Base-by-base conservation (phyloP, 2,797 vertebrate genomes). In the Eremophila alpestris region DNA sequence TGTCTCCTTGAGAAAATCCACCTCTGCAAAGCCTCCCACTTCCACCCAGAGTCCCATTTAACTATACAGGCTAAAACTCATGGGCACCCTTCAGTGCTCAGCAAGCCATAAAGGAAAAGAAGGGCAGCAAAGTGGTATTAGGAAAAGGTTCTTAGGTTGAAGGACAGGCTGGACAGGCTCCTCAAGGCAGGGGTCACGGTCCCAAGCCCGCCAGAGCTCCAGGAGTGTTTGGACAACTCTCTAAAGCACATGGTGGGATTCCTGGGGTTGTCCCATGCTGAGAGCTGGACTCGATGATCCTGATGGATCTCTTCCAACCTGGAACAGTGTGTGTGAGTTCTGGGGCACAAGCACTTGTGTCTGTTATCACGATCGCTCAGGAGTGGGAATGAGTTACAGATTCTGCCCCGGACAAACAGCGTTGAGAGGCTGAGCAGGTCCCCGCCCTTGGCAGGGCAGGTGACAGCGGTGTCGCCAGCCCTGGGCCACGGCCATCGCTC, bases 341-440 rank as follows among this genome's bases (percentile, higher is more conserved):
- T 10, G 32, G 1, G 0, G 30, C 58, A 52, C 2, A 1, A 36
- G 13, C 0, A 2, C n/a, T 5, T 1, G 10, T 2, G 36, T 34
- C 10, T 4, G 0, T 23, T 11, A 3, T 0, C 10, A 2, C 0
- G 1, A 22, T 1, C 7, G 49, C 63, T 13, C 41, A 46, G 0
- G 45, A 13, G 7, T 1, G 20, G 54, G 27, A 30, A 24, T 0
- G 49, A 49, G 4, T 26, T 12, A 38, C 24, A 7, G 11, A 7
- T 6, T 5, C 9, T 5, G 16, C 2, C 15, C 5, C 12, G 10
- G 15, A 6, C 29, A 8, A 3, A n/a, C 32, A 13, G 17, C 32
- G 5, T 6, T 2, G 4, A 13, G 48, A 6, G 45, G 45, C 78
- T 1, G 29, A 3, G 74, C 34, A 3, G 62, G 34, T 1, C 9